Evolutionary conservation across 2,888 invertebrate genomes (phyloP).

Genomic region (Galerucella nymphaeae): DNA sequence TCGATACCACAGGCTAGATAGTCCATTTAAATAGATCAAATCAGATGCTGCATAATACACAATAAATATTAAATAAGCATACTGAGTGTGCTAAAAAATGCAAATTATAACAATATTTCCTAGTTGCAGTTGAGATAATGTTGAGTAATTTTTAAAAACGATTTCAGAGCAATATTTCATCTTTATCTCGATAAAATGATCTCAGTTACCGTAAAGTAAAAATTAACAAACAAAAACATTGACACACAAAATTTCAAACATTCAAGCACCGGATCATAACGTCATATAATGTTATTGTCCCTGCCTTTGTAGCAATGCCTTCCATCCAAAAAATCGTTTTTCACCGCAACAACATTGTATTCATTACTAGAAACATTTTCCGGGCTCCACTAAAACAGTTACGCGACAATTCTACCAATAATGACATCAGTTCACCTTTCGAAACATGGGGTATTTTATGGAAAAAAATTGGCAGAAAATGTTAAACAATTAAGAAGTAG

Average conservation of each 20-base stretch:
- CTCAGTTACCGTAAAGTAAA: not conserved
- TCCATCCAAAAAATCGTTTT: constrained; percentile 51
- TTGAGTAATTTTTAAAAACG: no score
- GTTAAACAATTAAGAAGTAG: constrained; percentile 1
- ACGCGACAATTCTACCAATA: not conserved
- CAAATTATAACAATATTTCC: no score
- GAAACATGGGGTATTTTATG: constrained; percentile 50
- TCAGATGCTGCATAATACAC: no score
- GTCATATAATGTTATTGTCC: constrained; percentile 1
- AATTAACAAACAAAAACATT: constrained; percentile 1
- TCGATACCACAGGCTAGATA: no score
- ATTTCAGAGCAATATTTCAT: no score
- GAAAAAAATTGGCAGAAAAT: constrained; percentile 40
- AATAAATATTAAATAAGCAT: no score
- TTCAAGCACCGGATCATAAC: not conserved
- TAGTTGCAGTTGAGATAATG: no score
- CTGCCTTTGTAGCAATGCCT: constrained; percentile 37
- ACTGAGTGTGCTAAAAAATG: no score
- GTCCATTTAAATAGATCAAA: no score
- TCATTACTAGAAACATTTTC: constrained; percentile 48
- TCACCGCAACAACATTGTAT: constrained; percentile 47
- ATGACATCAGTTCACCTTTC: constrained; percentile 26
- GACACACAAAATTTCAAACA: not conserved
- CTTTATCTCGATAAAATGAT: not conserved
- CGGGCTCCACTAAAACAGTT: constrained; percentile 23